Evolutionary conservation across 2,888 invertebrate species (phyloP).

Genomic region (Byasa hedistus): DNA sequence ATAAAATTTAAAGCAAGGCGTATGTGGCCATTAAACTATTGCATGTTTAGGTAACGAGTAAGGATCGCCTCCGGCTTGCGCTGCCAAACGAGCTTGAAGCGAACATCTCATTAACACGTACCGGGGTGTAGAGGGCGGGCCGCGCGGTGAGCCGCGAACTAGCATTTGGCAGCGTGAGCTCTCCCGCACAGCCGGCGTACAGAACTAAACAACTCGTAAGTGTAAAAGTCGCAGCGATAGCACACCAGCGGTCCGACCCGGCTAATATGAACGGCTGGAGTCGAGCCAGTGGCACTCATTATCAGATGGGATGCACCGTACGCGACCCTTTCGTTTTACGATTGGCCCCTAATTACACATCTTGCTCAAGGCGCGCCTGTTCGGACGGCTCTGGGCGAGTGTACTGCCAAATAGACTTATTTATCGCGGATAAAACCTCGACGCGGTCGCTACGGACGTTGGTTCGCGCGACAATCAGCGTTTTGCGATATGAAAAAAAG

Average conservation of each 20-base stretch:
- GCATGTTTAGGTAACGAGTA: constrained; percentile 45
- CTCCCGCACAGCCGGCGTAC: constrained; percentile 59
- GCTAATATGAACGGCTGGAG: constrained; percentile 77
- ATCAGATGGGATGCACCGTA: constrained; percentile 76
- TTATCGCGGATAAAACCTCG: constrained; percentile 65
- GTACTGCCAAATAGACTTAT: constrained; percentile 73
- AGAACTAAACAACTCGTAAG: constrained; percentile 78
- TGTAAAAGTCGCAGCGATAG: constrained; percentile 79
- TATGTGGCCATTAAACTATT: constrained; percentile 35
- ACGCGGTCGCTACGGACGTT: constrained; percentile 51
- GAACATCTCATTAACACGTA: constrained; percentile 74
- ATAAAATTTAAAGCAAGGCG: constrained; percentile 34
- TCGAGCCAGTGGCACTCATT: constrained; percentile 76
- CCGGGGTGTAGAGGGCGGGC: constrained; percentile 57
- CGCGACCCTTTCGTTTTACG: constrained; percentile 78
- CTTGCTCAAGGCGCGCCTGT: constrained; percentile 76
- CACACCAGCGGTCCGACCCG: constrained; percentile 60
- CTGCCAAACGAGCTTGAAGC: constrained; percentile 67
- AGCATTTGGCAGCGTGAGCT: constrained; percentile 74
- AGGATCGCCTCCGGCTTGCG: constrained; percentile 35
- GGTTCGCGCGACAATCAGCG: constrained; percentile 45
- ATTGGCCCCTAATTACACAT: constrained; percentile 77
- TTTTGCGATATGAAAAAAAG: constrained; percentile 67
- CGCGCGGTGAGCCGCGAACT: constrained; percentile 77
- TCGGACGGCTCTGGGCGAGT: constrained; percentile 60